Base-by-base conservation (phyloP, 2,888 invertebrate species). In the Caenorhabditis sp. region DNA sequence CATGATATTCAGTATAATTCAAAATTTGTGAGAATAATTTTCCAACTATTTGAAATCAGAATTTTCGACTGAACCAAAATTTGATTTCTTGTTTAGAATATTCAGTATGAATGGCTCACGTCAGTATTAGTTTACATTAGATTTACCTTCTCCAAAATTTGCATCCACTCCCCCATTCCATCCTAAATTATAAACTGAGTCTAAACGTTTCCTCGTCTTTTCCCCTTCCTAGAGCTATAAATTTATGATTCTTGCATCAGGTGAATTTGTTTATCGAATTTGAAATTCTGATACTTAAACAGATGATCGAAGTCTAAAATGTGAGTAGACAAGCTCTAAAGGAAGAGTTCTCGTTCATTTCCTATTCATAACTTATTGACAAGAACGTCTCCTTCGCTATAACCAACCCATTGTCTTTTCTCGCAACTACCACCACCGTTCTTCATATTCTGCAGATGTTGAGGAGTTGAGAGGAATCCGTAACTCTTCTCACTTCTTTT, bases 351-450 rank as follows among this genome's bases (percentile, higher is more conserved):
- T 61, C n/a, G n/a, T n/a, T 47, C 47, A 47, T 66, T 56, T 56
- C 56, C 22, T 31, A 75, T 75, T 66, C 75, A 75, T 75, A 66
- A 64, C 54, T 66, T 56, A 58, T 66, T 58, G 56, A 56, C 64
- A 75, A 41, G 19, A 74, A 61, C 74, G 35, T 28, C 54, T 19
- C 12, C 41, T 22, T 12, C 7, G 31, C 38, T 38, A 38, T 10
- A 10, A 10, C 44, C 51, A 69, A 38, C 41, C 44, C 47, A 14
- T 51, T 61, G 5, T 31, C 44, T 19, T 12, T 41, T 75, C 54
- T 24, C 10, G 4, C 19, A 10, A 7, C n/a, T n/a, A n/a, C 19
- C 3, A 10, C 54, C 61, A 63, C 64, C 69, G 54, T 79, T 77
- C 77, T 7, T 16, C 56, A 26, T 66, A 41, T 64, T 28, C 10